Percentiles rank a stretch among this genome's conserved stretches.
Evolutionary conservation across 2,797 vertebrate genomes (phyloP).

Genomic region (Potorous gilbertii): DNA sequence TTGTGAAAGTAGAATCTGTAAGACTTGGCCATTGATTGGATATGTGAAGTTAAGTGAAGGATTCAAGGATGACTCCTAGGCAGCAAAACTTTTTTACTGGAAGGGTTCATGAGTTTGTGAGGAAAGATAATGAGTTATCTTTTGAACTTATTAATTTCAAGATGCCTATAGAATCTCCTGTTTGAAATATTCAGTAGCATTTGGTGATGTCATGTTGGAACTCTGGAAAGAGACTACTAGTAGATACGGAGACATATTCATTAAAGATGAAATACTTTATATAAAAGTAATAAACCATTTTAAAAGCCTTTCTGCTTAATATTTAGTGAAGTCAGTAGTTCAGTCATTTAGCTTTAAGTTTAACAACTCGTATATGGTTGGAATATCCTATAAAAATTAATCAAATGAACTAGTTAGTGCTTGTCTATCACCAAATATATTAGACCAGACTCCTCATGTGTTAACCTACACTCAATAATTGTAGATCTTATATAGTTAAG

Average conservation of each 20-base stretch:
- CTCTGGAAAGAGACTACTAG: neutral
- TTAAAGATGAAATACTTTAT: constrained; percentile 7
- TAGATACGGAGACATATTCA: neutral
- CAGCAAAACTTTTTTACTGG: too few relatives aligned
- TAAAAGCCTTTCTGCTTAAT: neutral
- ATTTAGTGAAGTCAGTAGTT: constrained; percentile 29
- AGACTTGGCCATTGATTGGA: too few relatives aligned
- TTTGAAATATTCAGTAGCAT: neutral
- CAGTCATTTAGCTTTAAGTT: neutral
- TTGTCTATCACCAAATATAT: neutral
- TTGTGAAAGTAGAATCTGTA: neutral
- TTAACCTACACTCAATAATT: neutral
- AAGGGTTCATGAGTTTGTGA: too few relatives aligned
- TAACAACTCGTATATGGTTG: neutral
- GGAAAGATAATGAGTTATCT: too few relatives aligned
- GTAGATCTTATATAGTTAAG: neutral
- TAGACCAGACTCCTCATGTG: neutral
- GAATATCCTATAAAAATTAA: neutral
- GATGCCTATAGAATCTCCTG: neutral
- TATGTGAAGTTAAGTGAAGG: too few relatives aligned
- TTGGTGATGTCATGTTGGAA: neutral
- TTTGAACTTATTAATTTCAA: neutral
- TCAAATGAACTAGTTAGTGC: accelerated
- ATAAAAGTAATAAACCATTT: constrained; percentile 13
- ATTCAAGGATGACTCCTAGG: too few relatives aligned